Percentiles rank a stretch among this genome's conserved stretches.
Conservation (phyloP, 2,113 vertebrate genomes). For the Scopus umbretta region DNA sequence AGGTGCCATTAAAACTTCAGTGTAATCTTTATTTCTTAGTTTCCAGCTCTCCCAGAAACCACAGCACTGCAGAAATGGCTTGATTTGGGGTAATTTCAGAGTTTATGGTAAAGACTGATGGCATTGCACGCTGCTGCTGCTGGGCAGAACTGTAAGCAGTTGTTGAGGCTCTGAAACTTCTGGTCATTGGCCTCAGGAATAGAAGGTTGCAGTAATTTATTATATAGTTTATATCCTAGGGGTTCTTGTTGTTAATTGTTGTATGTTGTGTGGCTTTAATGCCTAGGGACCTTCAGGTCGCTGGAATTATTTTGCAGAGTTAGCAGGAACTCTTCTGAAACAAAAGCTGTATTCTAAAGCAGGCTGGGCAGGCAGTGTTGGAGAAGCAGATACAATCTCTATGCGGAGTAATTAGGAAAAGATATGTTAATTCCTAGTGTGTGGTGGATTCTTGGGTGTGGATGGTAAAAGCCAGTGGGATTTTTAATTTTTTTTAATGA, state of each 20-base stretch:
- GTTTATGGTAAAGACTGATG: neutral
- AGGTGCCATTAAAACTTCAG: neutral
- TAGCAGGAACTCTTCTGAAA: neutral
- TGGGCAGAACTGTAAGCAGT: neutral
- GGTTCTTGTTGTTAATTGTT: neutral
- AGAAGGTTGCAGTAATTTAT: neutral
- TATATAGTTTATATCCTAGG: neutral
- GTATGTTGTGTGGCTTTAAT: neutral
- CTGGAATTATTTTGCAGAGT: neutral
- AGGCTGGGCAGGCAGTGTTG: neutral
- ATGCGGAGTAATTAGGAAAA: neutral
- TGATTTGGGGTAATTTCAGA: neutral
- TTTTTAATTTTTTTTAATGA: neutral
- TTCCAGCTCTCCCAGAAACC: neutral
- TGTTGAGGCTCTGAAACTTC: neutral
- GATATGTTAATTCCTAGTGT: neutral
- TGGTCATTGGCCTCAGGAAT: accelerated
- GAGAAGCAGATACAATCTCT: neutral
- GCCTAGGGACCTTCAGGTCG: neutral
- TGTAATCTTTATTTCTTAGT: neutral
- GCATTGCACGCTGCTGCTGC: neutral
- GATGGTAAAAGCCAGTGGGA: neutral
- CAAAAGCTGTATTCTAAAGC: neutral
- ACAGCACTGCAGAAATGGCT: neutral
- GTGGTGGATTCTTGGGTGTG: neutral